Evolutionary conservation across 2,113 vertebrate genomes (phyloP).

Genomic region (Alethe castanea): DNA sequence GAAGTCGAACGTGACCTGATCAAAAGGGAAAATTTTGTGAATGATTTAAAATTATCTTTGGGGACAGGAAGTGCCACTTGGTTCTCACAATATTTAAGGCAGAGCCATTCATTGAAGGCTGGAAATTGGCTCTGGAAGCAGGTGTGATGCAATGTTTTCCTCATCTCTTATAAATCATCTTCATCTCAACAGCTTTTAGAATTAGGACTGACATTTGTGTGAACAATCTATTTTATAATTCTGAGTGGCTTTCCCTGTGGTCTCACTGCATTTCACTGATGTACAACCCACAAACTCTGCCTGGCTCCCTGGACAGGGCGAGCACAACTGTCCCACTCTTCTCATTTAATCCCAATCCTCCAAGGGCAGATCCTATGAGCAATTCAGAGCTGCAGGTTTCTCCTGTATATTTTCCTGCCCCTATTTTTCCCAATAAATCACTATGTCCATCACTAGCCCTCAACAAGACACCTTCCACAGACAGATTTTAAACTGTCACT

Average conservation of each 20-base stretch:
- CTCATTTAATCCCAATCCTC: background rate
- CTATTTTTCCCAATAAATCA: background rate
- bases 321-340: rapidly evolving
- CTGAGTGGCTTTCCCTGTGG: rapidly evolving
- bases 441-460: rapidly evolving
- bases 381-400: background rate
- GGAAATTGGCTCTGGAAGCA: background rate
- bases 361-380: background rate
- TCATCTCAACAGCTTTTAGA: background rate
- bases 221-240: background rate
- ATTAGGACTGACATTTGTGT: background rate
- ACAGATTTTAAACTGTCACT: background rate
- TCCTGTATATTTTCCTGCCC: rapidly evolving
- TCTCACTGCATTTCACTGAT: background rate
- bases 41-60: background rate
- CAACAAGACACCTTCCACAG: background rate
- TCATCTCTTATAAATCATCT: background rate
- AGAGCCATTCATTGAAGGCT: background rate
- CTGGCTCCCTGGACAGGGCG: background rate
- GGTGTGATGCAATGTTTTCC: background rate
- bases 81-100: background rate
- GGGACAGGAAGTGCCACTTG: background rate
- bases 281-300: background rate
- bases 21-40: background rate
- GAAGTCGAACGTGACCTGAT: slow-evolving; percentile 17